phyloP scores from a whole-genome alignment of 1,140 invertebrate species.

The Pseudobourletiella spinata region DNA sequence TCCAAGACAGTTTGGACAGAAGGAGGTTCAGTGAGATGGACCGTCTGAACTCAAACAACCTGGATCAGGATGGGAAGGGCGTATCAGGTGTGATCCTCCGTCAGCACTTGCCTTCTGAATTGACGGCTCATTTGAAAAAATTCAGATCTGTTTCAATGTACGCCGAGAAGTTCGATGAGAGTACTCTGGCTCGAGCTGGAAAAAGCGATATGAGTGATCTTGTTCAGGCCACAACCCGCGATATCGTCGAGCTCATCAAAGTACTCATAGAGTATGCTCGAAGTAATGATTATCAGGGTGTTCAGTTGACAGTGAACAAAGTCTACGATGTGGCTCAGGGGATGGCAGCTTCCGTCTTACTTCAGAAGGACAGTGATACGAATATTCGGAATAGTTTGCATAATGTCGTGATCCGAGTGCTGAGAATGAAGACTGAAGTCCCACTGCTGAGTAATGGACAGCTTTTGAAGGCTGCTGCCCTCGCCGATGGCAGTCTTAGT shows the following conservation, averaged over 20 bases:
- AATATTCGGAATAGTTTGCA: constrained; percentile 10
- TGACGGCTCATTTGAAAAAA: constrained; percentile 1
- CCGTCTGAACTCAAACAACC: background rate
- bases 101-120: background rate
- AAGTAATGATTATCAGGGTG: constrained; percentile 20
- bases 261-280: constrained; percentile 30
- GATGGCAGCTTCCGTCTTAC: constrained; percentile 24
- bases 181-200: background rate
- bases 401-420: constrained; percentile 32
- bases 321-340: constrained; percentile 25
- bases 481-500: background rate
- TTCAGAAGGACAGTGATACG: background rate
- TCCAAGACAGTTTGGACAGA: background rate
- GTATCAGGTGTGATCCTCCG: background rate
- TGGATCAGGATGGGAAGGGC: background rate
- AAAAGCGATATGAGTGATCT: constrained; percentile 12
- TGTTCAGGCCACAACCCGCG: constrained; percentile 28
- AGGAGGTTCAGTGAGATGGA: background rate
- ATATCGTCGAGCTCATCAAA: constrained; percentile 34
- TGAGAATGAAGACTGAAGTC: constrained; percentile 34
- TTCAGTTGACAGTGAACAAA: constrained; percentile 24
- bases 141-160: background rate
- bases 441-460: constrained; percentile 1
- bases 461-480: background rate
- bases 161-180: background rate